A percentile compares a stretch with the other conserved stretches of the same genome.
These are phyloP conservation scores for Delia radicum DNA, from an alignment of 1,140 invertebrate species.

Conservation along the genomic window DNA sequence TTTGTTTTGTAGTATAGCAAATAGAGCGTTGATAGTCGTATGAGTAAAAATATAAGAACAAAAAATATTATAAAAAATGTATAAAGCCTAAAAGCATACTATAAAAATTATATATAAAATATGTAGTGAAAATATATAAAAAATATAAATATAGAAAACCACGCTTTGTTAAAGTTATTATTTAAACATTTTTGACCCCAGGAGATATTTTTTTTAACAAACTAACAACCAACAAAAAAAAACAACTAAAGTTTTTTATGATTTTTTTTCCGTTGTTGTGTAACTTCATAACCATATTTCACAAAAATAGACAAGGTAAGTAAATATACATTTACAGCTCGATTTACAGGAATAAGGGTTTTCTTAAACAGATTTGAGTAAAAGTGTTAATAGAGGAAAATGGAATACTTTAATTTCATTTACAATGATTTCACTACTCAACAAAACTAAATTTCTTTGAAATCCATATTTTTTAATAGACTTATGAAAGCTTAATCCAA, in stretches of 20 bases:
- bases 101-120: background rate
- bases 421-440: no score
- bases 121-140: background rate
- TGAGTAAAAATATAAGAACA: background rate
- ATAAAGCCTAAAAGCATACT: constrained; percentile 2
- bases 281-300: background rate
- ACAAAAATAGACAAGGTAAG: background rate
- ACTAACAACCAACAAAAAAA: background rate
- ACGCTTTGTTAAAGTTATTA: background rate
- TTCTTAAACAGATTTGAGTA: no score
- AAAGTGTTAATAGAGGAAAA: no score
- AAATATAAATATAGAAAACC: background rate
- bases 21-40: background rate
- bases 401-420: no score
- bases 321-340: background rate
- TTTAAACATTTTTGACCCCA: constrained; percentile 6
- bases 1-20: background rate
- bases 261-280: background rate
- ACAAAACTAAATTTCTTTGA: no score
- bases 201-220: background rate
- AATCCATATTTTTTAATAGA: no score
- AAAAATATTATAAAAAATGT: background rate
- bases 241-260: background rate
- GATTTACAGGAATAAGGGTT: no score
- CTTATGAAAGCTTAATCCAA: no score